Conservation (phyloP, 64 coral and sea anemone species). For the Exaiptasia diaphana region DNA sequence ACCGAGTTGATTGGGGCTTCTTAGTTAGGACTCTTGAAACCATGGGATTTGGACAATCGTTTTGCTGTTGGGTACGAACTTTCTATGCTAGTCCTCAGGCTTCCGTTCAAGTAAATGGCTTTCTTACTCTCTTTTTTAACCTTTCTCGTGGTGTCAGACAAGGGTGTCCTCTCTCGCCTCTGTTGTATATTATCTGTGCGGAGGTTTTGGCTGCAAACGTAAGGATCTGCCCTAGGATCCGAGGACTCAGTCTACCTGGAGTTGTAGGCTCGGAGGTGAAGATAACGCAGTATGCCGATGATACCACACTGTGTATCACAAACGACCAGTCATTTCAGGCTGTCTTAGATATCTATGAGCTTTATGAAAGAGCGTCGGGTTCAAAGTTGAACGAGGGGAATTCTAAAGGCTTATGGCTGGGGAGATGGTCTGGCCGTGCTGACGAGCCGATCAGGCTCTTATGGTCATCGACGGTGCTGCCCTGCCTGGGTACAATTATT, state of each 20-base stretch:
- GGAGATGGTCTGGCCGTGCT: background rate
- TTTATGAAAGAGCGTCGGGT: conserved; percentile 5
- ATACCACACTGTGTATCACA: background rate
- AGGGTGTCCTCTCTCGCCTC: conserved; percentile 41
- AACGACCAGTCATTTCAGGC: background rate
- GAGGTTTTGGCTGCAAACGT: conserved; percentile 29
- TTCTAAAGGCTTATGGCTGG: conserved; percentile 40
- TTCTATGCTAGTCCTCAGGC: background rate
- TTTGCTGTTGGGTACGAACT: background rate
- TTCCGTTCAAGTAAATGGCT: conserved; percentile 15
- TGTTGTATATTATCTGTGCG: background rate
- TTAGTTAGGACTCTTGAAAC: background rate
- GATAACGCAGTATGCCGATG: conserved; percentile 19
- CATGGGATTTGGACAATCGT: conserved; percentile 40
- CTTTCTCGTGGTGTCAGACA: conserved; percentile 54
- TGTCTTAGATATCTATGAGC: background rate
- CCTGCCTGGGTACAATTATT: conserved; percentile 8
- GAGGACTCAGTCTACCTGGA: background rate
- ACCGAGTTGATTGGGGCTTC: conserved; percentile 55
- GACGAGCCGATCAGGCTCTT: background rate
- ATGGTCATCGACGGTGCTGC: background rate
- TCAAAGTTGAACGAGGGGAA: background rate
- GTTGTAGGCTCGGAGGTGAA: background rate
- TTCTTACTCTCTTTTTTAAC: background rate
- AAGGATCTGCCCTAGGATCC: background rate